Percentiles rank a stretch among this genome's conserved stretches.
phyloP scores from a whole-genome alignment of 2,888 invertebrate species.

The Noctua janthe region DNA sequence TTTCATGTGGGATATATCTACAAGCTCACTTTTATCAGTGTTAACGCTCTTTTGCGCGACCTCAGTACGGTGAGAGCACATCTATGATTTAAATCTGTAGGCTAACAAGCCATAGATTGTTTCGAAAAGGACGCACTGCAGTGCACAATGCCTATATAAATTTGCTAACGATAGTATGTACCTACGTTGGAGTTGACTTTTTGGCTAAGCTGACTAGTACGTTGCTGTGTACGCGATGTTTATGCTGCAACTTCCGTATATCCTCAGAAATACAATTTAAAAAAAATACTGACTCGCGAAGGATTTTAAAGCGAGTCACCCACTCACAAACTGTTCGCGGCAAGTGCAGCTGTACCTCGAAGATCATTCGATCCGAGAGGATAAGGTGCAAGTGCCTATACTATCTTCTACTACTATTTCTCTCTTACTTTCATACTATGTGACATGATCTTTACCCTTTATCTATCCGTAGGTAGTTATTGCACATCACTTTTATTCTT shows the following conservation, averaged over 20 bases:
- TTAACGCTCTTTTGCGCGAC: not conserved
- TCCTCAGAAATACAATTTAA: not conserved
- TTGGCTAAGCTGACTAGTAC: not conserved
- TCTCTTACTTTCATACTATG: too few species aligned
- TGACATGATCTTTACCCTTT: too few species aligned
- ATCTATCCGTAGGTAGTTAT: too few species aligned
- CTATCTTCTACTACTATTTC: too few species aligned
- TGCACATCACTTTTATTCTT: too few species aligned
- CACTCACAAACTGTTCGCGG: too few species aligned
- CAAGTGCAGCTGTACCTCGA: too few species aligned
- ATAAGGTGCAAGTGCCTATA: too few species aligned
- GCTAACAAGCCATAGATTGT: not conserved
- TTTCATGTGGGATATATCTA: not conserved
- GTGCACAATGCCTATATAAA: not conserved
- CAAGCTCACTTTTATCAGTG: not conserved
- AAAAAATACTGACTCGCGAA: too few species aligned
- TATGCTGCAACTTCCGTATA: not conserved
- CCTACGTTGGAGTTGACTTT: not conserved
- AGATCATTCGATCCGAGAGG: too few species aligned
- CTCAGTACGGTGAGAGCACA: not conserved
- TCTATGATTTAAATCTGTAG: not conserved
- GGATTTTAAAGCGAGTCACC: too few species aligned
- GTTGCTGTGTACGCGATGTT: not conserved
- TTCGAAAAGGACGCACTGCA: not conserved
- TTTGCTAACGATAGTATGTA: not conserved